phyloP scores from a whole-genome alignment of 2,888 invertebrate genomes.

The Ennomos erosarius region DNA sequence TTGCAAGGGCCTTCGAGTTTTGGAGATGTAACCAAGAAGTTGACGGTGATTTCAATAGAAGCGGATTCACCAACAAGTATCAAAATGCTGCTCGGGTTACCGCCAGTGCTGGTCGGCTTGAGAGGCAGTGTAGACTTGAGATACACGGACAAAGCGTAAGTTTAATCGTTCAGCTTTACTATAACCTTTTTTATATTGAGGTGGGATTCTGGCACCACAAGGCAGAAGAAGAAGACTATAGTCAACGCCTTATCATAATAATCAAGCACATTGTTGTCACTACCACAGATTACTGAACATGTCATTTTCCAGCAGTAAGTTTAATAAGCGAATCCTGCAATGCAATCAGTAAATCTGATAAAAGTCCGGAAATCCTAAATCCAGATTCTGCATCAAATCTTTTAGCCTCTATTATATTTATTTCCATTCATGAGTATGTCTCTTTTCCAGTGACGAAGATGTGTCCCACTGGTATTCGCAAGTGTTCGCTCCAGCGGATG shows the following conservation, averaged over 20 bases:
- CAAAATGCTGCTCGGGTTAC: constrained; percentile 92
- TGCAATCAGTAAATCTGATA: too few species aligned
- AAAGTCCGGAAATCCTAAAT: too few species aligned
- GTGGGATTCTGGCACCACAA: too few species aligned
- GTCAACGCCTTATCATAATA: too few species aligned
- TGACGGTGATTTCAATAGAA: constrained; percentile 87
- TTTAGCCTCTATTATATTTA: too few species aligned
- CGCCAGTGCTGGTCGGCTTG: constrained; percentile 92
- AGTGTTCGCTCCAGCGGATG: constrained; percentile 94
- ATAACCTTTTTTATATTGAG: too few species aligned
- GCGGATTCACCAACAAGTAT: constrained; percentile 92
- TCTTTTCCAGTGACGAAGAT: constrained; percentile 85
- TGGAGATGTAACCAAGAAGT: constrained; percentile 73
- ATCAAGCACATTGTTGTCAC: too few species aligned
- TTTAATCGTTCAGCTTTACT: constrained; percentile 34
- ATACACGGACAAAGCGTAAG: constrained; percentile 92
- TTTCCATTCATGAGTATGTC: background rate
- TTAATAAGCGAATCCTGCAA: too few species aligned
- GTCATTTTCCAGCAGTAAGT: too few species aligned
- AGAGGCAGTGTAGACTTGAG: constrained; percentile 94
- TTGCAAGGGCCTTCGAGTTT: constrained; percentile 57
- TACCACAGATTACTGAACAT: too few species aligned
- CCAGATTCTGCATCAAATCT: too few species aligned
- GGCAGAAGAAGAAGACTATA: too few species aligned
- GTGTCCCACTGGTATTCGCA: constrained; percentile 92